These are phyloP conservation scores for Toxotes chatareus DNA, from an alignment of 2,113 vertebrate genomes.

Conservation along the genomic window DNA sequence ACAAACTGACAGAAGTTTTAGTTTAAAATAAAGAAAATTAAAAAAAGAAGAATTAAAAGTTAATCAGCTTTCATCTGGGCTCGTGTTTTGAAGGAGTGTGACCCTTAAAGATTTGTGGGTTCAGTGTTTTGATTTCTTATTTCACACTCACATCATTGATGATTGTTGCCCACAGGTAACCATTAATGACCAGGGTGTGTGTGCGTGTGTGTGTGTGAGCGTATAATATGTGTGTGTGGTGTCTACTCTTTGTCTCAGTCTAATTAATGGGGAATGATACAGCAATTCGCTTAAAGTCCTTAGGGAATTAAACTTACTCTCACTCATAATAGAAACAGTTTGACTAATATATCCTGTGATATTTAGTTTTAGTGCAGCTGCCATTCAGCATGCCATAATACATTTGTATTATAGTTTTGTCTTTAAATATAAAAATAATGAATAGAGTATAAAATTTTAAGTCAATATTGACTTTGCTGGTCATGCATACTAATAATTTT, in stretches of 20 bases:
- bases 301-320: slow-evolving; percentile 10
- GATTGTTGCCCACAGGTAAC: slow-evolving; percentile 85
- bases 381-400: background rate
- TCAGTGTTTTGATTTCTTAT: slow-evolving; percentile 71
- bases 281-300: slow-evolving; percentile 70
- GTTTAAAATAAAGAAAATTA: background rate
- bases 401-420: background rate
- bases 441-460: background rate
- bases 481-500: slow-evolving; percentile 6
- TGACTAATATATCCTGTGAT: background rate
- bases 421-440: slow-evolving; percentile 4
- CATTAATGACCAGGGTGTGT: slow-evolving; percentile 83
- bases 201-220: slow-evolving; percentile 45
- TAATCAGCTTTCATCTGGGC: slow-evolving; percentile 80
- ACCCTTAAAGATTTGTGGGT: slow-evolving; percentile 67
- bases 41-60: background rate
- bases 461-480: background rate
- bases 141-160: slow-evolving; percentile 84
- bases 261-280: slow-evolving; percentile 91
- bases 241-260: slow-evolving; percentile 77
- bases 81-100: slow-evolving; percentile 65
- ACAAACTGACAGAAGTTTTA: background rate
- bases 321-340: background rate
- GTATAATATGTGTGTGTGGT: slow-evolving; percentile 43
- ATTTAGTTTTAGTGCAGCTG: background rate